Evolutionary conservation across 2,888 invertebrate genomes (phyloP).

Genomic region (Drosophila anomelani): DNA sequence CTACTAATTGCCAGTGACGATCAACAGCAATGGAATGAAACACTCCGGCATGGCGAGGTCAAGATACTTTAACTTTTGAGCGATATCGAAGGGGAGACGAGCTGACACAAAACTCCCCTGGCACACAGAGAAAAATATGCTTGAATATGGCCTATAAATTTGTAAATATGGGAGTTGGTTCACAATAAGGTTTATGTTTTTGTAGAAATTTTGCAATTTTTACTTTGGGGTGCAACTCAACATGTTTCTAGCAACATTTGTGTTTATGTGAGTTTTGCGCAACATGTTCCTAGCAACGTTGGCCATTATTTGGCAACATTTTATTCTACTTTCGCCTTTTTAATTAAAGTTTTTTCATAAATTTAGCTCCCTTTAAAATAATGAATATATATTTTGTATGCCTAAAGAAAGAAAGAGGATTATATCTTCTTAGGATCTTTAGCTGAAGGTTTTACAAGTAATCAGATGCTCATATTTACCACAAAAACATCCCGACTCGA

Average conservation of each 20-base stretch:
- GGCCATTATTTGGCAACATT: background rate
- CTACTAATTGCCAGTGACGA: slow-evolving; percentile 71
- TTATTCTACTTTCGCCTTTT: background rate
- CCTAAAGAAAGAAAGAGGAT: background rate
- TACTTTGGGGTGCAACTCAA: background rate
- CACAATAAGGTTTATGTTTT: background rate
- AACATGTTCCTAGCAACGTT: background rate
- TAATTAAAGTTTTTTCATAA: background rate
- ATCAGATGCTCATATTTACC: background rate
- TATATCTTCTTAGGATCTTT: background rate
- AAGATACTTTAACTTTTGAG: slow-evolving; percentile 53
- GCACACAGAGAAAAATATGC: slow-evolving; percentile 1
- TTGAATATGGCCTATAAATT: background rate
- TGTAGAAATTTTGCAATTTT: background rate
- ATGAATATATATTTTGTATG: background rate
- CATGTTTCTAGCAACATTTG: background rate
- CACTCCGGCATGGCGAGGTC: slow-evolving; percentile 63
- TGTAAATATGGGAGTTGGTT: background rate
- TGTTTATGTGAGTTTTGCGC: background rate
- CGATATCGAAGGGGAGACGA: slow-evolving; percentile 11
- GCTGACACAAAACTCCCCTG: slow-evolving; percentile 16
- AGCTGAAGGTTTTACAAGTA: background rate
- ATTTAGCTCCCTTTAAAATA: background rate
- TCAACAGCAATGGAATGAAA: slow-evolving; percentile 38
- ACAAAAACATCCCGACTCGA: background rate